phyloP scores from a whole-genome alignment of 2,888 invertebrate species.

The Ceratothoa steindachneri region DNA sequence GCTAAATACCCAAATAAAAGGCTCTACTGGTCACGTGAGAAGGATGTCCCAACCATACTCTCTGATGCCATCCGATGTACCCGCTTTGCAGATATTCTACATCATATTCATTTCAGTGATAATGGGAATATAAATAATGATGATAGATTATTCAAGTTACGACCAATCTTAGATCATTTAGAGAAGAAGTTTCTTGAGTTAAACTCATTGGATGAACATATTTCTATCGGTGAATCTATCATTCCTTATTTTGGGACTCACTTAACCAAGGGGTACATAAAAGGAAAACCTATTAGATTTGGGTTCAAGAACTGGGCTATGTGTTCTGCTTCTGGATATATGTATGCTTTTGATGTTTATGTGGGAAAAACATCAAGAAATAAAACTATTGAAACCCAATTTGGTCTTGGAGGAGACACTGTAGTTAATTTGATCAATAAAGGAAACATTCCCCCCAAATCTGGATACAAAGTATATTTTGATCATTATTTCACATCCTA shows the following conservation, averaged over 20 bases:
- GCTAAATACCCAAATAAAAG: neutral
- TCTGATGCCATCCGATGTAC: neutral
- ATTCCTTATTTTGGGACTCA: constrained; percentile 9
- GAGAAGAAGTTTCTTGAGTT: neutral
- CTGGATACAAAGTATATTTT: constrained; percentile 3
- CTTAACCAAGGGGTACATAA: neutral
- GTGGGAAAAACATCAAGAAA: neutral
- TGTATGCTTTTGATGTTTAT: constrained; percentile 11
- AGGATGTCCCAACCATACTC: neutral
- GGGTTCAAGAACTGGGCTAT: neutral
- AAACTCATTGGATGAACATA: neutral
- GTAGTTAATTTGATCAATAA: neutral
- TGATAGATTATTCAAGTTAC: neutral
- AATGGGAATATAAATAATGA: neutral
- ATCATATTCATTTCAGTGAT: constrained; percentile 2
- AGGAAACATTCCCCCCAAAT: neutral
- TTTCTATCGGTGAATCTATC: constrained; percentile 4
- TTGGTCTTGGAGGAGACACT: neutral
- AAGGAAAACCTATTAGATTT: constrained; percentile 13
- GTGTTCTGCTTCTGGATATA: neutral
- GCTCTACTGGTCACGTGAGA: neutral
- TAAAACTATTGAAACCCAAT: neutral
- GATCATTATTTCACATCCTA: neutral
- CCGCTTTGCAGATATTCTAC: neutral
- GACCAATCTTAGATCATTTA: neutral